phyloP scores from a whole-genome alignment of 2,888 invertebrate species.

The Pseudococcus jackbeardsleyi region DNA sequence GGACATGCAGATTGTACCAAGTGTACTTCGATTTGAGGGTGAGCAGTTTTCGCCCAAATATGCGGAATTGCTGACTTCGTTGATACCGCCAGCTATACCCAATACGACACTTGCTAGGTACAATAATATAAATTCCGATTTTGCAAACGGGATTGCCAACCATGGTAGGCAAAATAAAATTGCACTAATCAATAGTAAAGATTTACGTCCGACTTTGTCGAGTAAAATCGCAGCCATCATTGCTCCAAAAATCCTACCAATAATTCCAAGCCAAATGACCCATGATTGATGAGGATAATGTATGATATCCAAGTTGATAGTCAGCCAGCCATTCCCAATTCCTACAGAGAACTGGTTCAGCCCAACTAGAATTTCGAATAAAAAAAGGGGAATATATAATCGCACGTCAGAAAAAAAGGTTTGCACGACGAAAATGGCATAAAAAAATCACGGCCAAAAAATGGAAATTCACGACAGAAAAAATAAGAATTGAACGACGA shows the following conservation, averaged over 20 bases:
- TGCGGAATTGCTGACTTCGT: slow-evolving; percentile 67
- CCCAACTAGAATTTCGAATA: background rate
- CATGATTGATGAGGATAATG: background rate
- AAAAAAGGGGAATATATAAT: too few relatives aligned
- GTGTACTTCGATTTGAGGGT: slow-evolving; percentile 66
- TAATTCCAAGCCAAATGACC: background rate
- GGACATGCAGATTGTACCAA: slow-evolving; percentile 67
- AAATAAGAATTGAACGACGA: too few relatives aligned
- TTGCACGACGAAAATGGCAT: too few relatives aligned
- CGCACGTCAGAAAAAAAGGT: too few relatives aligned
- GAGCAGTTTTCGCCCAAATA: slow-evolving; percentile 67
- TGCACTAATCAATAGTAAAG: background rate
- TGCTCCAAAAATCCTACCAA: slow-evolving; percentile 24
- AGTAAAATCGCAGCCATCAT: background rate
- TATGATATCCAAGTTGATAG: background rate
- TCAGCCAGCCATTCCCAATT: slow-evolving; percentile 19
- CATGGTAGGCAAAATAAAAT: background rate
- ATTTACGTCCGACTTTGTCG: slow-evolving; percentile 38
- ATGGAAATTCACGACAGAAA: too few relatives aligned
- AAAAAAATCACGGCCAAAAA: too few relatives aligned
- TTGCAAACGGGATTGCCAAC: background rate
- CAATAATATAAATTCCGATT: slow-evolving; percentile 59
- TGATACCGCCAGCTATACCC: slow-evolving; percentile 67
- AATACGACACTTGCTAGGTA: slow-evolving; percentile 67
- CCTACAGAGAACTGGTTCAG: slow-evolving; percentile 1